Conservation (phyloP, 2,797 vertebrate species). For the Rhadinocentrus ornatus region DNA sequence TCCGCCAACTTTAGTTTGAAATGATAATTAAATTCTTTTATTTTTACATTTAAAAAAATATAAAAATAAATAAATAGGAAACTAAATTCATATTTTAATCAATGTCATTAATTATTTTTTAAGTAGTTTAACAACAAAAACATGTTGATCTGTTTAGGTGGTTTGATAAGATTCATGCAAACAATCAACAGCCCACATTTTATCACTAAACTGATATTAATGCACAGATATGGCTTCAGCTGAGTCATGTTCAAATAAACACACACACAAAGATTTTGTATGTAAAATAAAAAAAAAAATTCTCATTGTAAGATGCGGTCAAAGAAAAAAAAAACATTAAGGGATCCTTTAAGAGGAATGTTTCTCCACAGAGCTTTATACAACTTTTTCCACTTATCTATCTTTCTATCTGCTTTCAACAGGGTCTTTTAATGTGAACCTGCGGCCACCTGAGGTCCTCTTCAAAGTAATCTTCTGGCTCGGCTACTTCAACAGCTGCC, state of each 20-base stretch:
- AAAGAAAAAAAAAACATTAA: background rate
- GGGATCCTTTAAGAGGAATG: background rate
- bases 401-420: slow-evolving; percentile 28
- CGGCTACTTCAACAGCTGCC: slow-evolving; percentile 98
- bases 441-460: slow-evolving; percentile 89
- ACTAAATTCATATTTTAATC: too few relatives aligned
- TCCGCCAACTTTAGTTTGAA: too few relatives aligned
- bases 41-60: too few relatives aligned
- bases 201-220: background rate
- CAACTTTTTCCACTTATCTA: background rate
- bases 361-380: background rate
- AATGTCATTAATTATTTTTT: background rate
- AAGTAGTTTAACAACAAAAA: background rate
- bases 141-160: background rate
- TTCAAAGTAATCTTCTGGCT: slow-evolving; percentile 98
- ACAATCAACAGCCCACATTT: background rate
- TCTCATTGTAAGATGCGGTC: too few relatives aligned
- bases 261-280: too few relatives aligned
- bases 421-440: slow-evolving; percentile 91
- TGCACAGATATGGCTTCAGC: background rate
- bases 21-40: too few relatives aligned
- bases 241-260: too few relatives aligned
- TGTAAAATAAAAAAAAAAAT: background rate
- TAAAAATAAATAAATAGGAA: too few relatives aligned
- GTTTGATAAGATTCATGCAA: background rate